A percentile compares a stretch with the other conserved stretches of the same genome.
These are phyloP conservation scores for Microcebus jonahi DNA, from an alignment of 2,113 vertebrate species.

Conservation along the genomic window DNA sequence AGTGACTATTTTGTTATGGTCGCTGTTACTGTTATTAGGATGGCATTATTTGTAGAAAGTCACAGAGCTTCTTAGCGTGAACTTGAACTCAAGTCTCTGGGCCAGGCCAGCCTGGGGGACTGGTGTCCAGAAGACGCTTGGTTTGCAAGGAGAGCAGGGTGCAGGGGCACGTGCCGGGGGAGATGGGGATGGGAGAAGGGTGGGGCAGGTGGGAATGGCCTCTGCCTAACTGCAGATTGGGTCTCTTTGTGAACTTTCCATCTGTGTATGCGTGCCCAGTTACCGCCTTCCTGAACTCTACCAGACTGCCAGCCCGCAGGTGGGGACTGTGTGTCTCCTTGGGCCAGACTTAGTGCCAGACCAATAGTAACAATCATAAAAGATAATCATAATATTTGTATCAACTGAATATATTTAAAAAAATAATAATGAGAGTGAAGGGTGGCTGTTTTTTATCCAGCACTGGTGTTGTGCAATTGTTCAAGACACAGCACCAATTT, in stretches of 20 bases:
- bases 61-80: background rate
- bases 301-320: background rate
- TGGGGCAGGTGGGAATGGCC: background rate
- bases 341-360: background rate
- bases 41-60: background rate
- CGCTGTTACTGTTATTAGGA: background rate
- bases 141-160: background rate
- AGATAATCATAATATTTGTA: background rate
- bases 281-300: background rate
- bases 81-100: background rate
- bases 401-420: background rate
- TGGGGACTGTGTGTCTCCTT: background rate
- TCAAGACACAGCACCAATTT: no score
- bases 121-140: background rate
- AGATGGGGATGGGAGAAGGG: background rate
- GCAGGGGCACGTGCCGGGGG: background rate
- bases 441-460: background rate
- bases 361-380: background rate
- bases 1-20: background rate
- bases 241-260: background rate
- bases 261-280: fast-evolving
- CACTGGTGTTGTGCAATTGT: no score
- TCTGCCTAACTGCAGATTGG: background rate
- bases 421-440: background rate
- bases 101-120: background rate